Evolutionary conservation across 2,888 invertebrate species (phyloP).

Genomic region (Xanthia icteritia): DNA sequence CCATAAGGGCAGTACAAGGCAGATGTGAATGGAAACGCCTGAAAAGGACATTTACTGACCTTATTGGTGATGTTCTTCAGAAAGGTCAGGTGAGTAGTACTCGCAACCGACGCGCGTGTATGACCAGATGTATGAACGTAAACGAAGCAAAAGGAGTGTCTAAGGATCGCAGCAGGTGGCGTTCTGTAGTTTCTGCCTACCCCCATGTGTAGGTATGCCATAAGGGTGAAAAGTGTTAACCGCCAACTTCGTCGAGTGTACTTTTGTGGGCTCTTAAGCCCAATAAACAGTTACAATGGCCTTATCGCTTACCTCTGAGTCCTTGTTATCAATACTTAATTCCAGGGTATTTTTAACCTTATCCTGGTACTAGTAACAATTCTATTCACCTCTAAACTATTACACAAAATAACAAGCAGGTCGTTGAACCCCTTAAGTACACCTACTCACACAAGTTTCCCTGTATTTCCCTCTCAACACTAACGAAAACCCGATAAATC

Average conservation of each 20-base stretch:
- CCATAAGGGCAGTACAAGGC: no score
- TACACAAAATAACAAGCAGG: slow-evolving; percentile 4
- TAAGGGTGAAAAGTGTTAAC: neutral
- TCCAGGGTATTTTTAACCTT: neutral
- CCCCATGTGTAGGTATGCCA: no score
- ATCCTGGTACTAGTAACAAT: neutral
- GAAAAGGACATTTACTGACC: no score
- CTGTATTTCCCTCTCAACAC: neutral
- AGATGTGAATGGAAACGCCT: no score
- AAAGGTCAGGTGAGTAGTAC: no score
- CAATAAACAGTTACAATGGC: neutral
- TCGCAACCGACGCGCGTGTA: no score
- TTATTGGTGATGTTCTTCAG: no score
- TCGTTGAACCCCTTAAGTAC: slow-evolving; percentile 27
- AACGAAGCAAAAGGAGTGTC: no score
- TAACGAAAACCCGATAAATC: neutral
- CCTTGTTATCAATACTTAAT: neutral
- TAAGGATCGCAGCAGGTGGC: no score
- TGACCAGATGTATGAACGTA: no score
- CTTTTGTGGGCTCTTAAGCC: neutral
- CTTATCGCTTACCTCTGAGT: neutral
- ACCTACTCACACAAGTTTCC: slow-evolving; percentile 25
- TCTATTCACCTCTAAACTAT: slow-evolving; percentile 18
- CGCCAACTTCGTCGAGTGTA: neutral
- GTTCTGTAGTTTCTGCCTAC: no score